Evolutionary conservation across 2,888 invertebrate genomes (phyloP).

Genomic region (Chrysolina oricalcia): DNA sequence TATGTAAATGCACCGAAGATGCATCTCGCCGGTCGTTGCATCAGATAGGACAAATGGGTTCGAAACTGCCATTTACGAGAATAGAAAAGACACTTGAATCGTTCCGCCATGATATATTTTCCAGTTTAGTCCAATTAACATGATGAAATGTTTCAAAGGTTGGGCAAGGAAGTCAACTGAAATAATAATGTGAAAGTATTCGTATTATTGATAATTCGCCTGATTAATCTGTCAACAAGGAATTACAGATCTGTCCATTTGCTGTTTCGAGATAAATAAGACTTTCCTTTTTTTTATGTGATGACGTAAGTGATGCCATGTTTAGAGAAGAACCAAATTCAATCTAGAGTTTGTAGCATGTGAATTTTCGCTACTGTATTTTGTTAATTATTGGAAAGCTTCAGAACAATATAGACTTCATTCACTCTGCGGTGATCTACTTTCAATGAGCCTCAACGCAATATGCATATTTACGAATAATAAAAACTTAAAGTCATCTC

Average conservation of each 20-base stretch:
- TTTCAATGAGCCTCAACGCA: too few relatives aligned
- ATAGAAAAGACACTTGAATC: slow-evolving; percentile 14
- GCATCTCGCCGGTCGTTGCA: slow-evolving; percentile 33
- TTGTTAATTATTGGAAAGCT: too few relatives aligned
- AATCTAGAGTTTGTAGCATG: too few relatives aligned
- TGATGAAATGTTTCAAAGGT: neutral
- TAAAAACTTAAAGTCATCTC: too few relatives aligned
- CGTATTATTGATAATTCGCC: neutral
- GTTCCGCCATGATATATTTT: neutral
- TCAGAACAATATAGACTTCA: too few relatives aligned
- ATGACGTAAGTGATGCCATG: too few relatives aligned
- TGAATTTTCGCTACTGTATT: too few relatives aligned
- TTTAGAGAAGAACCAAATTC: too few relatives aligned
- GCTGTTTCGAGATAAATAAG: neutral
- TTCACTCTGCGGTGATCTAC: too few relatives aligned
- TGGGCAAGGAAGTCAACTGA: neutral
- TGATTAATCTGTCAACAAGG: too few relatives aligned
- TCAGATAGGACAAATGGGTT: slow-evolving; percentile 16
- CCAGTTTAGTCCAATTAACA: neutral
- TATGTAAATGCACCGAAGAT: slow-evolving; percentile 35
- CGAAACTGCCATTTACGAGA: slow-evolving; percentile 20
- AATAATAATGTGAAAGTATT: neutral
- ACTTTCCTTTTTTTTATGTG: too few relatives aligned
- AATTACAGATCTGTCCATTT: neutral
- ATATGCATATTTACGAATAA: too few relatives aligned